Evolutionary conservation across 2,797 vertebrate species (phyloP).

Genomic region (Heteromormyrus szaboi): DNA sequence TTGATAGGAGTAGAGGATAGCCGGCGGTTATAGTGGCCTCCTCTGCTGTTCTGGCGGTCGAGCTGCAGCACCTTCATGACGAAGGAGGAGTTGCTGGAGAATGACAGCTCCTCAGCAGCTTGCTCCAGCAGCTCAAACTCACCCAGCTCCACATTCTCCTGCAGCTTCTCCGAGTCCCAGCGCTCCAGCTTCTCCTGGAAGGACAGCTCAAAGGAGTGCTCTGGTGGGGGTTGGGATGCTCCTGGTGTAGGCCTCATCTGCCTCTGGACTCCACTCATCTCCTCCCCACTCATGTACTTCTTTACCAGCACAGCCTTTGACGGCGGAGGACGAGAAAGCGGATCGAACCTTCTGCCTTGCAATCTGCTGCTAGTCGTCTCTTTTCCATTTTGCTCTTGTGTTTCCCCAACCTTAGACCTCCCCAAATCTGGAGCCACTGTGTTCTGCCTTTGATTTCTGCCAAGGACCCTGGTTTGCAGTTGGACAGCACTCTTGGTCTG

Average conservation of each 20-base stretch:
- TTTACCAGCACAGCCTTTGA: neutral
- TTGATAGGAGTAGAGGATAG: constrained; percentile 93
- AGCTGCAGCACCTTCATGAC: constrained; percentile 74
- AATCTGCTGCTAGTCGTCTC: constrained; percentile 30
- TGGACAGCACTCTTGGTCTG: constrained; percentile 40
- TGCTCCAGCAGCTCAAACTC: constrained; percentile 94
- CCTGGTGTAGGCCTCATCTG: neutral
- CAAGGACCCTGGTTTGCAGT: constrained; percentile 46
- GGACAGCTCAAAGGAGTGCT: constrained; percentile 72
- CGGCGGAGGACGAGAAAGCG: constrained; percentile 18
- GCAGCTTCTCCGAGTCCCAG: constrained; percentile 72
- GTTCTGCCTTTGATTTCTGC: constrained; percentile 56
- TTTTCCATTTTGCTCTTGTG: constrained; percentile 25
- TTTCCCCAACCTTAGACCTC: neutral
- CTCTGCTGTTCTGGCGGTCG: constrained; percentile 59
- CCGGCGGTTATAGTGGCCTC: constrained; percentile 46
- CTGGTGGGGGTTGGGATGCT: constrained; percentile 26
- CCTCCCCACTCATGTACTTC: neutral
- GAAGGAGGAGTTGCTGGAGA: constrained; percentile 94
- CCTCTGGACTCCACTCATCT: neutral
- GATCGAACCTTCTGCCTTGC: constrained; percentile 49
- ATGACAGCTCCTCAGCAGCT: constrained; percentile 92
- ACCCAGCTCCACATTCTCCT: constrained; percentile 80
- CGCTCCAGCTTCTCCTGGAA: constrained; percentile 72
- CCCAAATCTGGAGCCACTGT: constrained; percentile 7